phyloP scores from a whole-genome alignment of 2,113 vertebrate species.

The Platichthys flesus region DNA sequence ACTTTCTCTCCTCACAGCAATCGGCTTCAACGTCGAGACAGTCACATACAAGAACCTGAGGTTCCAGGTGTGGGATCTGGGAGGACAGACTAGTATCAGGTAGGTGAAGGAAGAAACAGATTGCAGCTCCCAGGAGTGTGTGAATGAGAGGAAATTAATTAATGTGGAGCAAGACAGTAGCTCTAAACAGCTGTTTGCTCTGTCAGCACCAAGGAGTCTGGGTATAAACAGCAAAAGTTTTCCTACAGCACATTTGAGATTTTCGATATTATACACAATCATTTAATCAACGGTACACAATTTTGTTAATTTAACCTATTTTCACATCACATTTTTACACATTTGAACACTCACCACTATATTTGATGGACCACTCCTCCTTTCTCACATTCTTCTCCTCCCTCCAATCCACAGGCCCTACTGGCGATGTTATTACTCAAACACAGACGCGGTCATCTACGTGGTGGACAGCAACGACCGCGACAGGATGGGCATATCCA shows the following conservation, averaged over 20 bases:
- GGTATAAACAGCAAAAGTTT: neutral
- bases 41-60: constrained; percentile 98
- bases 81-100: constrained; percentile 99
- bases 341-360: too few species aligned
- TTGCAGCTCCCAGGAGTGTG: neutral
- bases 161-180: neutral
- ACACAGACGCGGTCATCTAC: constrained; percentile 98
- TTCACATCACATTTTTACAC: too few species aligned
- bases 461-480: constrained; percentile 98
- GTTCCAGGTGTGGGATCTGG: constrained; percentile 99
- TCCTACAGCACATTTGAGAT: too few species aligned
- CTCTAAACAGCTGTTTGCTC: neutral
- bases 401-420: constrained; percentile 87
- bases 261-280: too few species aligned
- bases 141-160: neutral
- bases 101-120: constrained; percentile 46
- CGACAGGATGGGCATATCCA: constrained; percentile 98
- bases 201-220: neutral
- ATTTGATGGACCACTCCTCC: neutral
- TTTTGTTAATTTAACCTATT: too few species aligned
- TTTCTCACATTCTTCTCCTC: too few species aligned
- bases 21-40: constrained; percentile 98
- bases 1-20: constrained; percentile 83
- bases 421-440: constrained; percentile 98
- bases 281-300: too few species aligned